Base-by-base conservation (phyloP, 2,797 vertebrate genomes). In the Lacerta agilis region DNA sequence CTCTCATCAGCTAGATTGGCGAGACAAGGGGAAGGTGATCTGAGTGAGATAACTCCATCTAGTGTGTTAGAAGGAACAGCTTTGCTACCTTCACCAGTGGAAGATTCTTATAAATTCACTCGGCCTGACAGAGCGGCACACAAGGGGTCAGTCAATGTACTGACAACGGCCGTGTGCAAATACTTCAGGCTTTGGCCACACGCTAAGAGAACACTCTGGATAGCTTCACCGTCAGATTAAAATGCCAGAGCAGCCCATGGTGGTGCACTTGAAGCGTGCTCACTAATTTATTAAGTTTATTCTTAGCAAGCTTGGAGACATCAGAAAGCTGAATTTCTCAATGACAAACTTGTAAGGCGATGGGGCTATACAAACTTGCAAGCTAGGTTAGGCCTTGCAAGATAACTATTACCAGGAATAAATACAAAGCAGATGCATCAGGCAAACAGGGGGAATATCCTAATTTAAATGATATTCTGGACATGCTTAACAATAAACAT, bases 81-180 rank as follows among this genome's bases (percentile, higher is more conserved):
- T 91, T 87, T 0, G 1, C 91, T 95, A 94, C 95, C 94, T 95
- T 93, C 2, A 82, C 94, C 92, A 92, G 88, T 93, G 94, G 93
- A 95, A 95, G 94, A 94, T 94, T 95, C 94, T 93, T 95, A 95
- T 94, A 95, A 95, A 96, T 95, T 94, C 93, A 93, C 89, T 94
- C 89, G 79, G 94, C 88, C 92, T 95, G 94, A 94, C 95, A 94
- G 77, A 87, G 83, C 82, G 80, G 84, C 83, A 69, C 94, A 91
- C 86, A 89, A 86, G 88, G 94, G 94, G 94, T 96, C 95, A 95
- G 92, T 5, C 94, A 94, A 94, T 95, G 94, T 95, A 88, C 95
- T 94, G 96, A 96, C 95, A 96, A 95, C 90, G 95, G 94, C 95
- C 95, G 94, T 91, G 85, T 91, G 93, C 94, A 95, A 95, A 94